Percentiles rank a stretch among this genome's conserved stretches.
phyloP scores from a whole-genome alignment of 2,888 invertebrate genomes.

The Eilema caniola region DNA sequence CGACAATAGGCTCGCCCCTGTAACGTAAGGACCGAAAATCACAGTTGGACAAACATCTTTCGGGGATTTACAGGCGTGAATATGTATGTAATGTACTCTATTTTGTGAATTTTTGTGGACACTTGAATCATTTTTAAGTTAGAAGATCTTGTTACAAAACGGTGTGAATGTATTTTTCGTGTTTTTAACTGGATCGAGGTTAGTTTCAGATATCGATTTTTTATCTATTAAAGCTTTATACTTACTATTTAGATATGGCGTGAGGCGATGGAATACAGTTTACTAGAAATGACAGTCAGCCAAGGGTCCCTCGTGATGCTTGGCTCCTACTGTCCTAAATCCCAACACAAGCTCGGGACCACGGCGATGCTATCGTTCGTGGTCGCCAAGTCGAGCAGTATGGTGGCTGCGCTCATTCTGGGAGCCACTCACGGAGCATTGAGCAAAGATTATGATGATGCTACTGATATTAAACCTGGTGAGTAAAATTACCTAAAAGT shows the following conservation, averaged over 20 bases:
- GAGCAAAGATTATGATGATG: conserved; percentile 69
- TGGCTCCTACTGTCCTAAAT: conserved; percentile 73
- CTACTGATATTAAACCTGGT: conserved; percentile 69
- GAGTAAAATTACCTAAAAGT: conserved; percentile 13
- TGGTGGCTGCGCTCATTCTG: conserved; percentile 65
- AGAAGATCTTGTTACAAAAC: too few species aligned
- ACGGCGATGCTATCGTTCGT: conserved; percentile 68
- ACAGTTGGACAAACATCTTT: too few species aligned
- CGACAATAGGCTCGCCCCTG: too few species aligned
- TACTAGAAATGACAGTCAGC: conserved; percentile 73
- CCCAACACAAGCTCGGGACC: conserved; percentile 63
- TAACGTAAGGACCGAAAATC: too few species aligned
- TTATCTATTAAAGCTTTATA: background rate
- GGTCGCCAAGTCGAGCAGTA: conserved; percentile 66
- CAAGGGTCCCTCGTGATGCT: conserved; percentile 79
- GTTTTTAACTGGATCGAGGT: too few species aligned
- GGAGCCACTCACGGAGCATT: conserved; percentile 76
- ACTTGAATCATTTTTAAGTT: too few species aligned
- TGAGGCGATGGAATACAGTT: conserved; percentile 75
- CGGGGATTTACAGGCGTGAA: too few species aligned
- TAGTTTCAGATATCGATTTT: too few species aligned
- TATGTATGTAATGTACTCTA: too few species aligned
- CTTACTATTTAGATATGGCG: conserved; percentile 78
- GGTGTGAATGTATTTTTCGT: too few species aligned
- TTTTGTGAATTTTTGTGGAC: too few species aligned